Evolutionary conservation across 2,113 vertebrate genomes (phyloP), one percentile per base, ranked within the genome.

Genomic region (Platycercus adscitus): DNA sequence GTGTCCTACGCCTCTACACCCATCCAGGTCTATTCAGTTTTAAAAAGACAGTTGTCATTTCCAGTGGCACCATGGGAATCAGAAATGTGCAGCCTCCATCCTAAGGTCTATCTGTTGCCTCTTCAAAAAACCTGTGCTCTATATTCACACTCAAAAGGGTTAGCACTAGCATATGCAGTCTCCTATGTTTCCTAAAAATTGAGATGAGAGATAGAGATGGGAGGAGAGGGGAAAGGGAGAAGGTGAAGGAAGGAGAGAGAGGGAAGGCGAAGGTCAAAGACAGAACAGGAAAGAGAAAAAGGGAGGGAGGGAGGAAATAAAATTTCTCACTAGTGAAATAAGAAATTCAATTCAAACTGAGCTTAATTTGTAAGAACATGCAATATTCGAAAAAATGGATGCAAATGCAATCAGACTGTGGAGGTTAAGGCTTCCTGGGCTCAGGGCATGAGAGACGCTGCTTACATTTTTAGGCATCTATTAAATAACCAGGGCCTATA

Each of bases 61-160:
- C 72, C 72, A 52, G 8, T 3, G 46, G 46, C 50, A 90, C 58
- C 63, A 43, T 33, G 43, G 85, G 63, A 56, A 92, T 55, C 53
- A 76, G 64, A 66, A 81, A 68, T 33, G 61, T 8, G 20, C 52
- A 88, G 50, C 1, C 1, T 88, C 76, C 77, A 68, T 58, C 73
- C 61, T 44, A 83, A 92, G 33, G 76, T 58, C 39, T 88, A 82
- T 78, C 49, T 7, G 1, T 25, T 64, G 43, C 43, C 87, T 87
- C 77, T 90, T 92, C 44, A 93, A 89, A 94, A 78, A 7, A 13
- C 28, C n/a, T 35, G 18, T 35, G 29, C 56, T 81, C 68, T 70
- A 10, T 68, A 86, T 16, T 18, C 61, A 76, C 20, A 81, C 28
- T 11, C n/a, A 86, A 79, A 89, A 89, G 18, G 37, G 43, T 43